Conservation (phyloP, 2,797 vertebrate species). For the Microcaecilia unicolor region DNA sequence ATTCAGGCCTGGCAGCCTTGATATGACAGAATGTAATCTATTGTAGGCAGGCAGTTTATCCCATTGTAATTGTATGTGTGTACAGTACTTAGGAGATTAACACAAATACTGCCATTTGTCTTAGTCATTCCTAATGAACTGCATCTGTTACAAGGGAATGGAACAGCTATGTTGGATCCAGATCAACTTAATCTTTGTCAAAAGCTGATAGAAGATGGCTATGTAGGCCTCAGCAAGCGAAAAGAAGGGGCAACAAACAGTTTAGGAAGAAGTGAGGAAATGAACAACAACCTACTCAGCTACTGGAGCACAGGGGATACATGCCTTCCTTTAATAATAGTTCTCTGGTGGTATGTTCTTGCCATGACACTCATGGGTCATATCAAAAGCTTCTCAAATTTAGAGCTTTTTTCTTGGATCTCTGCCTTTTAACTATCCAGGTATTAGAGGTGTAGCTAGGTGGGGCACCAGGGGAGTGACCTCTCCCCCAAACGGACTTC, state of each 20-base stretch:
- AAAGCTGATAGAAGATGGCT: neutral
- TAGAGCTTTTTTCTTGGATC: no score
- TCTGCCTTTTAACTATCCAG: no score
- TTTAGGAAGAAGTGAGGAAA: fast-evolving
- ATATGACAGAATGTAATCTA: neutral
- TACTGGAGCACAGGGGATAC: no score
- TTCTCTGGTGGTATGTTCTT: no score
- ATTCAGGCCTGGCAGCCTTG: neutral
- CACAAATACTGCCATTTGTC: slow-evolving; percentile 13
- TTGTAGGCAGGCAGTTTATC: neutral
- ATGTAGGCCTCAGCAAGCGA: fast-evolving
- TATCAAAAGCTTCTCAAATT: no score
- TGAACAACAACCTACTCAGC: no score
- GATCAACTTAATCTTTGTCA: slow-evolving; percentile 3
- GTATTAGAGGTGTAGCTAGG: no score
- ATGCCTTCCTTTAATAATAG: no score
- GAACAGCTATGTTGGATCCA: slow-evolving; percentile 19
- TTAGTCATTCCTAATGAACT: slow-evolving; percentile 21
- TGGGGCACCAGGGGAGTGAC: no score
- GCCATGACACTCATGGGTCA: no score
- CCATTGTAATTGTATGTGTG: neutral
- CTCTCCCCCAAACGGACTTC: no score
- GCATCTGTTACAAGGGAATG: slow-evolving; percentile 10
- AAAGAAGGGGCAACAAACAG: neutral
- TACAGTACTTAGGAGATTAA: slow-evolving; percentile 6